Percentiles rank a stretch among this genome's conserved stretches.
Evolutionary conservation across 2,888 invertebrate genomes (phyloP).

Genomic region (Polyploca ridens): DNA sequence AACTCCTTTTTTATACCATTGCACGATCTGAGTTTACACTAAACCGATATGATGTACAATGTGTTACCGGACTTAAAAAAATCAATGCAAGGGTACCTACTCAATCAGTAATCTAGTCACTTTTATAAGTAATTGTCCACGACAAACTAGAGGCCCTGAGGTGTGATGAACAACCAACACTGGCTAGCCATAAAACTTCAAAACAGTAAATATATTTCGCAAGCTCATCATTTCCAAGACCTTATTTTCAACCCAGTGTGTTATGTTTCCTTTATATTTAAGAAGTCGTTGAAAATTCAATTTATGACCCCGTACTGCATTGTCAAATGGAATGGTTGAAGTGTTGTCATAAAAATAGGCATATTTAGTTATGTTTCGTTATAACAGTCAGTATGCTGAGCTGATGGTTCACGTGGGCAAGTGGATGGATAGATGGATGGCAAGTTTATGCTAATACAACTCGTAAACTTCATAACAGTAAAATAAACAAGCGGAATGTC

Average conservation of each 20-base stretch:
- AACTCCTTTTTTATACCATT: constrained; percentile 37
- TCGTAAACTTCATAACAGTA: constrained; percentile 33
- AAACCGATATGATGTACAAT: constrained; percentile 17
- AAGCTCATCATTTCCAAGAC: too few relatives aligned
- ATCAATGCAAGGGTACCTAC: neutral
- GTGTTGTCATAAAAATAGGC: neutral
- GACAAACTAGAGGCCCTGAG: too few relatives aligned
- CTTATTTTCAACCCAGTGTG: neutral
- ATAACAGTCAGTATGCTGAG: neutral
- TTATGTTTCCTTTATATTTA: neutral
- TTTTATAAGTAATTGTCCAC: too few relatives aligned
- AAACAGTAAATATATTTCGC: too few relatives aligned
- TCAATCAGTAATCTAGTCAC: too few relatives aligned
- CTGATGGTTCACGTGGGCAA: constrained; percentile 15
- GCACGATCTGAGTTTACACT: constrained; percentile 49
- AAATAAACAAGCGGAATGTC: constrained; percentile 31
- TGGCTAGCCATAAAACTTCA: too few relatives aligned
- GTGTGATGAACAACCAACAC: too few relatives aligned
- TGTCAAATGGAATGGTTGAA: neutral
- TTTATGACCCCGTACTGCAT: neutral
- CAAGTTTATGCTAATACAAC: constrained; percentile 30
- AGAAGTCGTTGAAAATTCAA: neutral
- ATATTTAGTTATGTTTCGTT: constrained; percentile 11
- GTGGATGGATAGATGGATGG: constrained; percentile 19
- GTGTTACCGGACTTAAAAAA: constrained; percentile 13